Evolutionary conservation across 1,140 invertebrate species (phyloP).

Genomic region (Neodiprion lecontei): DNA sequence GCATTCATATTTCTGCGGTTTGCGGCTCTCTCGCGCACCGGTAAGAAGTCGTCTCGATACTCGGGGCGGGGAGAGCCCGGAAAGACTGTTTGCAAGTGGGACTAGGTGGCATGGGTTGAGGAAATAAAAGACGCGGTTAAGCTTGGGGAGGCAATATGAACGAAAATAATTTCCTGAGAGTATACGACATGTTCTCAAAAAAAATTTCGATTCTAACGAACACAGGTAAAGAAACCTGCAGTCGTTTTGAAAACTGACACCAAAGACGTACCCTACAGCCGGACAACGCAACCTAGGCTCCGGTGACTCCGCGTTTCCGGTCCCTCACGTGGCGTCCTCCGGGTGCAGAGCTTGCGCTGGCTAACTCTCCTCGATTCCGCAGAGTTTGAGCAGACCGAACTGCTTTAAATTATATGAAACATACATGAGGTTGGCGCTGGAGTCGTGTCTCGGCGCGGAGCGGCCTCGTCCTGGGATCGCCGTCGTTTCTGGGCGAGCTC

Average conservation of each 20-base stretch:
- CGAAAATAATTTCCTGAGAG: not conserved
- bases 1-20: constrained; percentile 63
- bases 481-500: no score
- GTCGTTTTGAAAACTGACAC: no score
- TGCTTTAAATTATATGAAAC: constrained; percentile 55
- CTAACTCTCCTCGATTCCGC: constrained; percentile 22
- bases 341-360: not conserved
- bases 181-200: no score
- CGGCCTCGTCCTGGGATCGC: not conserved
- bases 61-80: not conserved
- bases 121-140: constrained; percentile 27
- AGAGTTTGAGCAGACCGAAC: constrained; percentile 25
- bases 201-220: no score
- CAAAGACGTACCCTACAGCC: no score
- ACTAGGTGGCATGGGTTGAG: constrained; percentile 30
- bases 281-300: not conserved
- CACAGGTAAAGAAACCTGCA: no score
- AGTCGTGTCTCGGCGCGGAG: constrained; percentile 20
- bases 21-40: constrained; percentile 40
- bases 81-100: constrained; percentile 34
- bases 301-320: not conserved
- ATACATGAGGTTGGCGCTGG: constrained; percentile 48
- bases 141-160: not conserved
- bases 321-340: not conserved
- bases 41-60: constrained; percentile 40